Conservation (phyloP, 2,888 invertebrate species). For the Oscheius sp. region DNA sequence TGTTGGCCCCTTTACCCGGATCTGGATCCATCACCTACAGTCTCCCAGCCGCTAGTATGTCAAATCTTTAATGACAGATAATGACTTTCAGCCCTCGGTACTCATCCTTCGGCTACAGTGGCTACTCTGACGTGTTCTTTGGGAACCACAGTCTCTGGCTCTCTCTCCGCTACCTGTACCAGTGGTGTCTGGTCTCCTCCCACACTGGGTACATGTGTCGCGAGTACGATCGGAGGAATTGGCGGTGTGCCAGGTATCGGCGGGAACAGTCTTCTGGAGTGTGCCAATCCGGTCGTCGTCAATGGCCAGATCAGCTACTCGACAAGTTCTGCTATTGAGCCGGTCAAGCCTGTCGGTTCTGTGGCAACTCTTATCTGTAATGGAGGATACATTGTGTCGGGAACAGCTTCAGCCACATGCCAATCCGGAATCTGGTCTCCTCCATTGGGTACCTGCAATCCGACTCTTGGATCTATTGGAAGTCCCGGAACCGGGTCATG, state of each 20-base stretch:
- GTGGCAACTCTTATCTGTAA: constrained; percentile 55
- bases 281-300: constrained; percentile 8
- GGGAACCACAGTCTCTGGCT: constrained; percentile 49
- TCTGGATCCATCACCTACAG: constrained; percentile 30
- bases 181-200: constrained; percentile 58
- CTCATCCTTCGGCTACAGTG: constrained; percentile 49
- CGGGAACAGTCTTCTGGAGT: constrained; percentile 21
- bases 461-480: constrained; percentile 4
- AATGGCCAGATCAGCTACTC: constrained; percentile 23
- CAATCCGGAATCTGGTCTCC: constrained; percentile 51
- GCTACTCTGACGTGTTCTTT: constrained; percentile 58
- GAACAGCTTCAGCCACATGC: constrained; percentile 47
- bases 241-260: too few relatives aligned
- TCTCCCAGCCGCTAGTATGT: constrained; percentile 11
- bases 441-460: constrained; percentile 28
- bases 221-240: not conserved
- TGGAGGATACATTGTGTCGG: constrained; percentile 43
- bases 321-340: constrained; percentile 5
- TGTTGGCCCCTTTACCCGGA: constrained; percentile 25
- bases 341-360: constrained; percentile 48
- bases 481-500: constrained; percentile 9
- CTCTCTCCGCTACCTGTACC: constrained; percentile 46
- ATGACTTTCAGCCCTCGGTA: constrained; percentile 5
- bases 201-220: constrained; percentile 29
- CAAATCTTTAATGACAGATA: not conserved